Conservation (phyloP, 2,888 invertebrate genomes). For the Drosophila quinaria region DNA sequence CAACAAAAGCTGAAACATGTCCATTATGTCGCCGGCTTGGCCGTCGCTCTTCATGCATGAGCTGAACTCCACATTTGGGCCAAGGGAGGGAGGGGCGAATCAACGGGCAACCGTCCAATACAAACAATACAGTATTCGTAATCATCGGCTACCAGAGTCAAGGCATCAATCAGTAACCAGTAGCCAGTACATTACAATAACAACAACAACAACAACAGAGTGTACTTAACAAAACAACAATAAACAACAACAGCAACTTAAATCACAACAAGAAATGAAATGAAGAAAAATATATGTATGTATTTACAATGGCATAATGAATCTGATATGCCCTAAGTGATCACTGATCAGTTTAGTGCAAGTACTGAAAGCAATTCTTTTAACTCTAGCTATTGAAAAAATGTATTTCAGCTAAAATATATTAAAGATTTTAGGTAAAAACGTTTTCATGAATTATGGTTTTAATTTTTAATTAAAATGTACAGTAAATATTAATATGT, state of each 20-base stretch:
- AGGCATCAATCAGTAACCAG: slow-evolving; percentile 57
- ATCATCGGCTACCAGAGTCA: slow-evolving; percentile 45
- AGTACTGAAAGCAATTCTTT: neutral
- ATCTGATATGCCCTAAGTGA: slow-evolving; percentile 34
- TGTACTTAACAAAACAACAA: slow-evolving; percentile 46
- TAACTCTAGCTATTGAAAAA: neutral
- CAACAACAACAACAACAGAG: slow-evolving; percentile 25
- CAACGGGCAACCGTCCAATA: slow-evolving; percentile 44
- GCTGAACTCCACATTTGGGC: slow-evolving; percentile 37
- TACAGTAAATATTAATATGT: too few relatives aligned
- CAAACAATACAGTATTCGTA: slow-evolving; percentile 69
- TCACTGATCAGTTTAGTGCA: neutral
- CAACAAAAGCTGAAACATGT: slow-evolving; percentile 82
- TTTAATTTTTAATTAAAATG: too few relatives aligned
- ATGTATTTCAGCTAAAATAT: neutral
- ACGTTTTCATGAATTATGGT: too few relatives aligned
- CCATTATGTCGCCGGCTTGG: slow-evolving; percentile 69
- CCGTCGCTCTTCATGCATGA: slow-evolving; percentile 73
- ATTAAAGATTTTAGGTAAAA: neutral
- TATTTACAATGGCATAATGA: slow-evolving; percentile 20
- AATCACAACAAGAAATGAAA: slow-evolving; percentile 45
- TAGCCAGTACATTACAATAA: slow-evolving; percentile 32
- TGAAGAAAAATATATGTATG: slow-evolving; percentile 19
- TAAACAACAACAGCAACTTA: slow-evolving; percentile 39
- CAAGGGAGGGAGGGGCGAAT: slow-evolving; percentile 1